Evolutionary conservation across 2,888 invertebrate genomes (phyloP), one percentile per base, ranked within the genome.

Genomic region (Drosophila cognata): DNA sequence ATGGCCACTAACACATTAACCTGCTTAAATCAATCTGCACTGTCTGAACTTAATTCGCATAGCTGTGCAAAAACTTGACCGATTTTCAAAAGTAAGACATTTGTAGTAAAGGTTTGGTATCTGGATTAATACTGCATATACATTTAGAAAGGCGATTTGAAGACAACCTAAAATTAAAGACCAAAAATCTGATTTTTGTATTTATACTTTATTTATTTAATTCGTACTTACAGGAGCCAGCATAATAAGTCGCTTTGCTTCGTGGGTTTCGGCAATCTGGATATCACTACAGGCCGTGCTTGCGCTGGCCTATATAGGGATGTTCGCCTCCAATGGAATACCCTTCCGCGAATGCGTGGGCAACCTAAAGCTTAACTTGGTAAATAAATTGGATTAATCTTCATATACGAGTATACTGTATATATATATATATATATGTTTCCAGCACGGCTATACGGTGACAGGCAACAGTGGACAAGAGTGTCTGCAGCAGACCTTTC

Each of bases 181-280:
- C 11, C 5, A 11, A n/a, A 13, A 13, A 46, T 21, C 2, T 4
- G 2, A 16, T 16, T 21, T 43, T 5, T 5, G 11, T 43, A 21
- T 33, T 55, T 25, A 25, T 28, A n/a, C 36, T 28, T 28, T 38
- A n/a, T 7, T 28, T 29, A 28, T 46, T 25, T 4, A 25, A 46
- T 25, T 46, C 7, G 4, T 8, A 38, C 56, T n/a, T 41, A 21
- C 70, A 93, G 93, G 93, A 75, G 93, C 93, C 71, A 91, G 92
- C 76, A 91, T 93, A 43, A 83, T 93, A 25, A 92, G 93, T 52
- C 92, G 93, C 71, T 91, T 93, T 63, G 93, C 92, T 31, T 93
- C 93, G 10, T 93, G 93, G 93, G 77, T 93, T 29, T 91, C 92
- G 36, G 91, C 93, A 41, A 88, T 93, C 71, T 93, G 93, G 93